Conservation (phyloP, 2,888 invertebrate genomes). For the Aethes cnicana region DNA sequence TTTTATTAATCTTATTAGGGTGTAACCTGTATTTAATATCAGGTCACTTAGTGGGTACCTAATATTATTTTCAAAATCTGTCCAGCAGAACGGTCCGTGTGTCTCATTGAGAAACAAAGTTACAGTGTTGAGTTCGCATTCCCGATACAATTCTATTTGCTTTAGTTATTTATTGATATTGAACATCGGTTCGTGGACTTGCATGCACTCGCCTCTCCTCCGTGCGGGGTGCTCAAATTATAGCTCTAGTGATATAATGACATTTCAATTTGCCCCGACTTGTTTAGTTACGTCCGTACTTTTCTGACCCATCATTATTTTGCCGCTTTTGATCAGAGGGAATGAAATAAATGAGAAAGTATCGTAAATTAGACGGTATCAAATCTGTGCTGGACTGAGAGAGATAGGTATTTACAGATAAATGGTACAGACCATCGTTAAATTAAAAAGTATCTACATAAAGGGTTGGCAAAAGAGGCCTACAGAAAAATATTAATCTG, state of each 20-base stretch:
- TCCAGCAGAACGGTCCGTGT: conserved; percentile 25
- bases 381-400: too few relatives aligned
- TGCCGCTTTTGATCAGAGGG: too few relatives aligned
- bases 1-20: too few relatives aligned
- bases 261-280: background rate
- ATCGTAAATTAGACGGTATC: too few relatives aligned
- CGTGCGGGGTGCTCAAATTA: conserved; percentile 10
- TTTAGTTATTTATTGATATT: conserved; percentile 32
- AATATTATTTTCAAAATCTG: background rate
- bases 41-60: background rate
- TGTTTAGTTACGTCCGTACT: background rate
- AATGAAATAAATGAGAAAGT: too few relatives aligned
- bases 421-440: too few relatives aligned
- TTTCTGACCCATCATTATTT: too few relatives aligned
- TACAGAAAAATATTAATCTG: too few relatives aligned
- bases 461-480: too few relatives aligned
- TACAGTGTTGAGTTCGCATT: conserved; percentile 36
- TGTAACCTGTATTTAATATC: too few relatives aligned
- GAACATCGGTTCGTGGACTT: conserved; percentile 27
- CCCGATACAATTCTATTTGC: conserved; percentile 37
- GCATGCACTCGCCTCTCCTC: conserved; percentile 8
- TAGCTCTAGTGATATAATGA: conserved; percentile 5
- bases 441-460: too few relatives aligned
- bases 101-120: conserved; percentile 33
- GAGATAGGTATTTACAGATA: too few relatives aligned